Conservation (phyloP, 2,113 vertebrate species). For the Sinocyclocheilus grahami region DNA sequence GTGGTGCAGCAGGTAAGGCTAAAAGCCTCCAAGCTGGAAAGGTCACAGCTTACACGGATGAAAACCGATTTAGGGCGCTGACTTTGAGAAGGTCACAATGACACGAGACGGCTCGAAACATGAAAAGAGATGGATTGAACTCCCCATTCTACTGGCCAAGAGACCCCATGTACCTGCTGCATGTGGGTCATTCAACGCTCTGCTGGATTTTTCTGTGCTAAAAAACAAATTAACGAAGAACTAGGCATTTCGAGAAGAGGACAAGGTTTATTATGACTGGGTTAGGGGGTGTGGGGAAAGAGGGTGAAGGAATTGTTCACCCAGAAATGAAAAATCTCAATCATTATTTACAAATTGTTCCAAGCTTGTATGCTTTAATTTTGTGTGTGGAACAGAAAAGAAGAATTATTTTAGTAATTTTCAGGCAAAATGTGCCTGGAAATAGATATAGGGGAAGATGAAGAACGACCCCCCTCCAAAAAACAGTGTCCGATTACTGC, state of each 20-base stretch:
- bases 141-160: background rate
- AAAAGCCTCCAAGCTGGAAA: slow-evolving; percentile 57
- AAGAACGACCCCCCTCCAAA: too few relatives aligned
- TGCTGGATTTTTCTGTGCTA: background rate
- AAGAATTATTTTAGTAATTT: background rate
- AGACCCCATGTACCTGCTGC: slow-evolving; percentile 12
- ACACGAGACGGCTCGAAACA: slow-evolving; percentile 52
- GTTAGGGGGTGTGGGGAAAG: background rate
- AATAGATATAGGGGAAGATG: too few relatives aligned
- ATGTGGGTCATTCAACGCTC: background rate
- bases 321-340: background rate
- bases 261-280: background rate
- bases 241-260: background rate
- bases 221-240: background rate
- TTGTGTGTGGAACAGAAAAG: too few relatives aligned
- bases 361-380: too few relatives aligned
- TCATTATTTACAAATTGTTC: too few relatives aligned
- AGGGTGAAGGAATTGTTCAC: background rate
- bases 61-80: slow-evolving; percentile 56
- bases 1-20: slow-evolving; percentile 57
- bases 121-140: slow-evolving; percentile 23
- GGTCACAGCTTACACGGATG: slow-evolving; percentile 58
- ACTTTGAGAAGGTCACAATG: slow-evolving; percentile 55
- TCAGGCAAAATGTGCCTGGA: background rate
- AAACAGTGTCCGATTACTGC: too few relatives aligned